These are phyloP conservation scores for Strigamia maritima DNA, from an alignment of 2,888 invertebrate genomes.

Conservation along the genomic window DNA sequence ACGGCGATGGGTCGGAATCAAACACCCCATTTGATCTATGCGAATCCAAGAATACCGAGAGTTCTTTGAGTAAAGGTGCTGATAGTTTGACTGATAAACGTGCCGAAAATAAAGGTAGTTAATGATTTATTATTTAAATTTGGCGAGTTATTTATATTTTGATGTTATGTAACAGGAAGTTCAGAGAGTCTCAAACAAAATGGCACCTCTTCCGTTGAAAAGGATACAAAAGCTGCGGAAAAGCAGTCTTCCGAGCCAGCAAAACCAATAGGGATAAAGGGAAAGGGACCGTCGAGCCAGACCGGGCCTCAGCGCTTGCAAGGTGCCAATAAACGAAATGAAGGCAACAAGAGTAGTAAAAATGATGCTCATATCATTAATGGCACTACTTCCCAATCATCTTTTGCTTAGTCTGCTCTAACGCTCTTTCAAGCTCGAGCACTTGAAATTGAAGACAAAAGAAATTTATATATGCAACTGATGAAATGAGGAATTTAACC, in stretches of 20 bases:
- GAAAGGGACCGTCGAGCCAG: not conserved
- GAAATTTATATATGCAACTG: not conserved
- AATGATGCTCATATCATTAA: slow-evolving; percentile 36
- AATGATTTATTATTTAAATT: not conserved
- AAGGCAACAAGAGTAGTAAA: slow-evolving; percentile 24
- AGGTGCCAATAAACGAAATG: slow-evolving; percentile 20
- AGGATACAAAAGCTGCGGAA: not conserved
- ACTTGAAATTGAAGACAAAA: slow-evolving; percentile 9
- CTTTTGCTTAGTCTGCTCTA: not conserved
- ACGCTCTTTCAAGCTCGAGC: not conserved
- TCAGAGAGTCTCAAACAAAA: not conserved
- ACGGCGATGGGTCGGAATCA: not conserved
- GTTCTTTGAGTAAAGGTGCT: not conserved
- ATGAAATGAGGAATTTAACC: not conserved
- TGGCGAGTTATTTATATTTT: not conserved
- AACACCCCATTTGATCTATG: not conserved
- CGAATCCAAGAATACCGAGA: not conserved
- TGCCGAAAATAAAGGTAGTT: not conserved
- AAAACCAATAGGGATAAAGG: not conserved
- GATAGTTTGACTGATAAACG: not conserved
- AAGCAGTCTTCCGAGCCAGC: slow-evolving; percentile 16
- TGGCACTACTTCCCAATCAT: slow-evolving; percentile 33
- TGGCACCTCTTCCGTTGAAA: not conserved
- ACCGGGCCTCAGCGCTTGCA: not conserved
- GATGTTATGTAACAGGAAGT: not conserved